A percentile compares a stretch with the other conserved stretches of the same genome.
phyloP scores from a whole-genome alignment of 2,797 vertebrate species.

The Cephalopachus bancanus region DNA sequence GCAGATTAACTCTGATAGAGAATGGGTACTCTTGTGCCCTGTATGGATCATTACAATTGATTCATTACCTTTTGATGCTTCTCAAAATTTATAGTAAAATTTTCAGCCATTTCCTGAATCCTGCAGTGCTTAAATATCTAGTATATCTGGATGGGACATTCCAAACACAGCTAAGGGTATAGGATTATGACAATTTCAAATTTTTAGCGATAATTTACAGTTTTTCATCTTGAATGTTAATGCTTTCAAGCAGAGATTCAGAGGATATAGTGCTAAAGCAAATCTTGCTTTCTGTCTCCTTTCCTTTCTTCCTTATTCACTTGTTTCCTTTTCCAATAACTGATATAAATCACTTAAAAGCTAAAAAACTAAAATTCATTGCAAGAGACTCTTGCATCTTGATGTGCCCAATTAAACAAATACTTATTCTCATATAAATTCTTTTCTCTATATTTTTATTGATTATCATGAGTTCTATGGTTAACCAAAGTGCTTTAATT shows the following conservation, averaged over 20 bases:
- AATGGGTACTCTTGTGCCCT: background rate
- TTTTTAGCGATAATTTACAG: background rate
- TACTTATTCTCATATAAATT: background rate
- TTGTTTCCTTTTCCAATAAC: background rate
- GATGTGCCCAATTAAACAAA: background rate
- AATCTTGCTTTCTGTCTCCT: background rate
- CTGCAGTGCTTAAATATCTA: background rate
- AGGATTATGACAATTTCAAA: background rate
- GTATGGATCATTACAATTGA: background rate
- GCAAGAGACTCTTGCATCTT: background rate
- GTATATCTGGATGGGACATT: accelerated
- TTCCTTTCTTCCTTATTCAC: background rate
- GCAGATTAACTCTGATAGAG: background rate
- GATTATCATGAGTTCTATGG: background rate
- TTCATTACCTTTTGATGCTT: background rate
- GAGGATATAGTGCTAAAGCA: background rate
- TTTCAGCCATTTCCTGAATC: background rate
- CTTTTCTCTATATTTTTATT: background rate
- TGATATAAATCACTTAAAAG: background rate
- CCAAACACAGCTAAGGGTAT: background rate
- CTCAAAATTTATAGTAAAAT: background rate
- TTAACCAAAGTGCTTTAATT: background rate
- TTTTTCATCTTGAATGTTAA: background rate
- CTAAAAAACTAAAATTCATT: background rate
- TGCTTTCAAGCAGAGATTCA: background rate